Evolutionary conservation across 2,888 invertebrate species (phyloP).

Genomic region (Campaea margaritaria): DNA sequence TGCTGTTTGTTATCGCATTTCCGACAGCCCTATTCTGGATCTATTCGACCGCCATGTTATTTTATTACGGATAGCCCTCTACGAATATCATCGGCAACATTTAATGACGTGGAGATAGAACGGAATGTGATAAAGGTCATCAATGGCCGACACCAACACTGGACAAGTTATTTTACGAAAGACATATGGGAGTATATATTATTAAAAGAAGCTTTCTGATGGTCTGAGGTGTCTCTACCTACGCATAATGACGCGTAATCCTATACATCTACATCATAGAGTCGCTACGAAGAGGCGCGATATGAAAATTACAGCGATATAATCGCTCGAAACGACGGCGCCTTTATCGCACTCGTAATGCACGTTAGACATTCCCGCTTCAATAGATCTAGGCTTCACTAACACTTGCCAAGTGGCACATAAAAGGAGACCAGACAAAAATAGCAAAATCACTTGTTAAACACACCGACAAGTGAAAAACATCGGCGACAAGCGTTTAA

Average conservation of each 20-base stretch:
- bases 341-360: too few species aligned
- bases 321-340: too few species aligned
- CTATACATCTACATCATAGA: too few species aligned
- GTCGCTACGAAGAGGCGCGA: too few species aligned
- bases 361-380: too few species aligned
- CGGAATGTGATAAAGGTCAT: conserved; percentile 37
- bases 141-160: conserved; percentile 2
- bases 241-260: too few species aligned
- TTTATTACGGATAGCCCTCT: conserved; percentile 37
- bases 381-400: not conserved
- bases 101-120: conserved; percentile 37
- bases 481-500: conserved; percentile 16
- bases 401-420: not conserved
- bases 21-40: conserved; percentile 27
- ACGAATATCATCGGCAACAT: conserved; percentile 23
- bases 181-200: not conserved
- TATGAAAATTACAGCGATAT: too few species aligned
- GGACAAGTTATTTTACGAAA: conserved; percentile 3
- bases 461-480: conserved; percentile 19
- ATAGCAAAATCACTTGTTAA: conserved; percentile 18
- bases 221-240: too few species aligned
- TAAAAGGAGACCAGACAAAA: conserved; percentile 14
- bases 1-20: too few species aligned
- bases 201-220: too few species aligned
- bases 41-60: conserved; percentile 43